phyloP scores from a whole-genome alignment of 2,888 invertebrate genomes.

The Drosophila borborema region DNA sequence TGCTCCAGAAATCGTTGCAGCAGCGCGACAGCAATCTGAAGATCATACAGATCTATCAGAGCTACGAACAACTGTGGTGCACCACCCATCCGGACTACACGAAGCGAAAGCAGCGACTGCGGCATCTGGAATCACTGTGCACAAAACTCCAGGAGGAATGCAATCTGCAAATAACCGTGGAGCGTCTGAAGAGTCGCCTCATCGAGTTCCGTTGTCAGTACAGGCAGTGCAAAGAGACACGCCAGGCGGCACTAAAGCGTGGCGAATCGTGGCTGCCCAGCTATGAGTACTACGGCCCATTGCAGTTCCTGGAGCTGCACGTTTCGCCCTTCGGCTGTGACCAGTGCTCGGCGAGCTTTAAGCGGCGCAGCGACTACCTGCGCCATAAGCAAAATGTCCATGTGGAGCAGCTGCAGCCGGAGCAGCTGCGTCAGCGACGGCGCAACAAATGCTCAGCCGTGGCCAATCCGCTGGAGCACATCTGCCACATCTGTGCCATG shows the following conservation, averaged over 20 bases:
- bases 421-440: slow-evolving; percentile 10
- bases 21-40: slow-evolving; percentile 71
- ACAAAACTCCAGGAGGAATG: slow-evolving; percentile 70
- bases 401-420: slow-evolving; percentile 26
- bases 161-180: slow-evolving; percentile 72
- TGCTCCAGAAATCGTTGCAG: slow-evolving; percentile 67
- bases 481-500: slow-evolving; percentile 81
- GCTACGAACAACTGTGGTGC: slow-evolving; percentile 77
- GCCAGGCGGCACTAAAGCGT: slow-evolving; percentile 51
- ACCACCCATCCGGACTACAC: slow-evolving; percentile 76
- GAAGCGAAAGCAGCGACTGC: slow-evolving; percentile 70
- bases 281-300: slow-evolving; percentile 72
- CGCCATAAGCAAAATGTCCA: slow-evolving; percentile 71
- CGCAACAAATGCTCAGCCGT: slow-evolving; percentile 14
- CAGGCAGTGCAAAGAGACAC: slow-evolving; percentile 71
- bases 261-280: slow-evolving; percentile 59
- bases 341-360: slow-evolving; percentile 66
- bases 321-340: slow-evolving; percentile 76
- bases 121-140: slow-evolving; percentile 72
- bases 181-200: slow-evolving; percentile 73
- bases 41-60: slow-evolving; percentile 74
- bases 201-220: slow-evolving; percentile 78
- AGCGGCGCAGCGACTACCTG: slow-evolving; percentile 68
- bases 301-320: slow-evolving; percentile 77
- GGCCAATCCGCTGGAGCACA: slow-evolving; percentile 61